phyloP scores from a whole-genome alignment of 2,797 vertebrate genomes.

The Sebastes baramenuke region DNA sequence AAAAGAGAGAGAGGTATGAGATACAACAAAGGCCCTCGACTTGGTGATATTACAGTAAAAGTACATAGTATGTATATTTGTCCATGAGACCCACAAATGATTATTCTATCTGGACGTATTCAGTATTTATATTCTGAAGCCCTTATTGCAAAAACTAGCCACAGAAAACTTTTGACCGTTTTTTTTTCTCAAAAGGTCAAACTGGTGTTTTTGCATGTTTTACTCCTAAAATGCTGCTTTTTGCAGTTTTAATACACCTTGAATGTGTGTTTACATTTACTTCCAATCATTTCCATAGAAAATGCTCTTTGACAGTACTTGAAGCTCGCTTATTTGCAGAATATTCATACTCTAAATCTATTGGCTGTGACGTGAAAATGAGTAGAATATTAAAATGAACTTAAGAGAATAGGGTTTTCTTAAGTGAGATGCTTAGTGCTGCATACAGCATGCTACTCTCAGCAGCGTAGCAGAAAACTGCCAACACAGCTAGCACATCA shows the following conservation, averaged over 20 bases:
- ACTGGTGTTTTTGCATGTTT: background rate
- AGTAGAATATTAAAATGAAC: background rate
- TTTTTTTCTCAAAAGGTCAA: background rate
- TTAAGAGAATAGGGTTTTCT: background rate
- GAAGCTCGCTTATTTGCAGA: background rate
- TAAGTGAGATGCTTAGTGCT: background rate
- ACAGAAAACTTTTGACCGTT: background rate
- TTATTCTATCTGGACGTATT: background rate
- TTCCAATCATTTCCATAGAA: background rate
- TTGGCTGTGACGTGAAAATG: background rate
- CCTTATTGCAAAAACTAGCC: background rate
- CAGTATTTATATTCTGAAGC: background rate
- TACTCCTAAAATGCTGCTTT: background rate
- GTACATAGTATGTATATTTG: background rate
- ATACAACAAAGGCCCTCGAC: background rate
- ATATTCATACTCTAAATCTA: background rate
- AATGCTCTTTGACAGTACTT: background rate
- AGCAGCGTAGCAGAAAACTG: conserved; percentile 15
- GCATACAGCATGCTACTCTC: background rate
- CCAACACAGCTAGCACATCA: conserved; percentile 30
- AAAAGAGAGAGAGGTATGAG: background rate
- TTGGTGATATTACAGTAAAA: background rate
- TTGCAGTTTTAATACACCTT: background rate
- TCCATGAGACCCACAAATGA: background rate
- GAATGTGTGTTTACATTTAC: background rate